A percentile compares a stretch with the other conserved stretches of the same genome.
Conservation (phyloP, 2,797 vertebrate species). For the Prionace glauca region DNA sequence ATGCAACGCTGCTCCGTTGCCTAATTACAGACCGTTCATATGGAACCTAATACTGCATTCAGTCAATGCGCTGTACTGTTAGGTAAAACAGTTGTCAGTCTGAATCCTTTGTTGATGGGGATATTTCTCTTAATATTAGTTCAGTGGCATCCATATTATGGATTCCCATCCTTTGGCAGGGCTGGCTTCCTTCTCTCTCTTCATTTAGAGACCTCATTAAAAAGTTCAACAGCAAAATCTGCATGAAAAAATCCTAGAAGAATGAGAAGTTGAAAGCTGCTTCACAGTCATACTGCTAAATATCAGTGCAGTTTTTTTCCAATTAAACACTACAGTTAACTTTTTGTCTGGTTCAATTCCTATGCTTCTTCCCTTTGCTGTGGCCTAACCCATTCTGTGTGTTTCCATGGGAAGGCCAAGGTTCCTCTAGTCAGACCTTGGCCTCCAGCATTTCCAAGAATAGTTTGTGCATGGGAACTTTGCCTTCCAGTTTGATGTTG, state of each 20-base stretch:
- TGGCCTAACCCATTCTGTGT: conserved; percentile 42
- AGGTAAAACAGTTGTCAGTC: conserved; percentile 61
- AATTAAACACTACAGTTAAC: conserved; percentile 64
- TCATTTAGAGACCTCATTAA: conserved; percentile 69
- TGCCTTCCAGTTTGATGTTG: conserved; percentile 99
- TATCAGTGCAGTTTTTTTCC: conserved; percentile 71
- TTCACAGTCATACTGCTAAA: conserved; percentile 77
- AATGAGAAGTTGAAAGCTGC: conserved; percentile 70
- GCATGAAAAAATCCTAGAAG: conserved; percentile 60
- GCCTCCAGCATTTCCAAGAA: conserved; percentile 99
- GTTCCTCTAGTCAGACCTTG: conserved; percentile 84
- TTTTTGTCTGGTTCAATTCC: conserved; percentile 48
- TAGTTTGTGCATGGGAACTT: conserved; percentile 99
- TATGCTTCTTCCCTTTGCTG: conserved; percentile 48
- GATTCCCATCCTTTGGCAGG: conserved; percentile 95
- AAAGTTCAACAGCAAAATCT: conserved; percentile 65
- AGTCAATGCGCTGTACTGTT: conserved; percentile 61
- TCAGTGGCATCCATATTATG: conserved; percentile 86
- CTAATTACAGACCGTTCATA: conserved; percentile 65
- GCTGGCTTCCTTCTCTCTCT: conserved; percentile 76
- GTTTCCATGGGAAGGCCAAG: conserved; percentile 54
- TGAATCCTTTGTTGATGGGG: conserved; percentile 68
- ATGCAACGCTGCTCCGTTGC: conserved; percentile 60
- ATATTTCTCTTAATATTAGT: conserved; percentile 63
- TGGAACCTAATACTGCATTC: conserved; percentile 70